Evolutionary conservation across 1,140 invertebrate species (phyloP).

Genomic region (Bacillus rossius): DNA sequence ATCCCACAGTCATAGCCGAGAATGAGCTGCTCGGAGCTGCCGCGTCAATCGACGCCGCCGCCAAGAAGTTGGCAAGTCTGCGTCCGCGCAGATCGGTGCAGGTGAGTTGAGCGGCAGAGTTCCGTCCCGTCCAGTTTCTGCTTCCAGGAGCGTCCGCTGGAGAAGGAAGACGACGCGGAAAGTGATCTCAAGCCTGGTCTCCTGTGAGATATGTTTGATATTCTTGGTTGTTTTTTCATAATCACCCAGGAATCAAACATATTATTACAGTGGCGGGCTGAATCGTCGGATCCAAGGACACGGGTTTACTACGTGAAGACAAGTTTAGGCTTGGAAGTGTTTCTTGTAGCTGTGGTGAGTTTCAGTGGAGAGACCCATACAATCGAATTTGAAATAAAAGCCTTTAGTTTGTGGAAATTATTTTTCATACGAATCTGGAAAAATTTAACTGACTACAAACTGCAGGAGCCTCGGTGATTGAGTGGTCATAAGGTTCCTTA

Average conservation of each 20-base stretch:
- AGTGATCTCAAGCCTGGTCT: constrained; percentile 21
- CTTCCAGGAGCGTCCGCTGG: neutral
- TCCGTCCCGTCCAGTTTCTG: too few species aligned
- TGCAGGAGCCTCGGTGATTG: too few species aligned
- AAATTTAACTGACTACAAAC: too few species aligned
- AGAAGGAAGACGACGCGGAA: neutral
- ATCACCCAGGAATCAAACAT: constrained; percentile 99
- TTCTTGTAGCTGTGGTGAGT: too few species aligned
- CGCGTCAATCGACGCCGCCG: constrained; percentile 96
- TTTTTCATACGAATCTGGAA: too few species aligned
- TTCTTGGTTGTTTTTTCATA: constrained; percentile 91
- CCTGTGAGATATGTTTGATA: constrained; percentile 99
- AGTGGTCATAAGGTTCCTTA: too few species aligned
- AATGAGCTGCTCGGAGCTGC: constrained; percentile 97
- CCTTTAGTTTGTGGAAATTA: too few species aligned
- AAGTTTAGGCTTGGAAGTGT: too few species aligned
- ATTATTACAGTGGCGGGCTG: constrained; percentile 69
- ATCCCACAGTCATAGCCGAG: constrained; percentile 96
- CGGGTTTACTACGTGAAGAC: too few species aligned
- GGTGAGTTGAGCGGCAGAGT: constrained; percentile 26
- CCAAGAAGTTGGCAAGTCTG: constrained; percentile 88
- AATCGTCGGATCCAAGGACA: neutral
- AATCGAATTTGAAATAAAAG: neutral
- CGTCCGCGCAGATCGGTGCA: constrained; percentile 68
- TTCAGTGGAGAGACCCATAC: too few species aligned